Evolutionary conservation across 2,797 vertebrate genomes (phyloP), one percentile per base, ranked within the genome.

Genomic region (Micrastur ruficollis): DNA sequence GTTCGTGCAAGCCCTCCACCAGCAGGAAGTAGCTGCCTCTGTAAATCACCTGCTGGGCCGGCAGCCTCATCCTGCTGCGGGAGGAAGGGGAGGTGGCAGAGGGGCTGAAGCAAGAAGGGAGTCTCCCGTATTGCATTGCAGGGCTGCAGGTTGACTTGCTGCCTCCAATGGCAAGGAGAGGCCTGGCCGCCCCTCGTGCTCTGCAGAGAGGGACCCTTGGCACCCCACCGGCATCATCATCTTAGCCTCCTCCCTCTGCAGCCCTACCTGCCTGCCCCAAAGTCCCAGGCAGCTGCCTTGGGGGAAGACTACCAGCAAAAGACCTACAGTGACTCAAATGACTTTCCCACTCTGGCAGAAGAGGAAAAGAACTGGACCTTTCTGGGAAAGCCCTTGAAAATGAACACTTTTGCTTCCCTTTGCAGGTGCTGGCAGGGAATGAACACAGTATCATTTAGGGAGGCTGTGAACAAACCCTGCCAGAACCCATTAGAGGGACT

Each of bases 41-140:
- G 3, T 53, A 58, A 53, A 42, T 50, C 11, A 2, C 23, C 29
- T 11, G 6, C 27, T 66, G 52, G 23, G 42, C 19, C 3, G 0
- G 40, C 4, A 52, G 46, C 58, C 50, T 46, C 7, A 0, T 59
- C 34, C 40, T 4, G 0, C 29, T 0, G 0, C 15, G 20, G 34
- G 56, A 55, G 40, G 18, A 32, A 62, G 47, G 10, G 40, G 36
- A 84, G 46, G 38, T 14, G 29, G 50, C 38, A 68, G 74, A 34
- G 53, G 9, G 29, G 38, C 50, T 47, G 74, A 58, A 87, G 40
- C 34, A 68, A n/a, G 42, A n/a, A 67, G 50, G 26, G 12, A 26
- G 2, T 50, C 31, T n/a, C 55, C 2, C 6, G 31, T 8, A 3
- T 49, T 1, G 1, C 2, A 1, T 19, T 53, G 59, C 7, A 27